A percentile compares a stretch with the other conserved stretches of the same genome.
Evolutionary conservation across 2,888 invertebrate genomes (phyloP).

Genomic region (Lapara coniferarum): DNA sequence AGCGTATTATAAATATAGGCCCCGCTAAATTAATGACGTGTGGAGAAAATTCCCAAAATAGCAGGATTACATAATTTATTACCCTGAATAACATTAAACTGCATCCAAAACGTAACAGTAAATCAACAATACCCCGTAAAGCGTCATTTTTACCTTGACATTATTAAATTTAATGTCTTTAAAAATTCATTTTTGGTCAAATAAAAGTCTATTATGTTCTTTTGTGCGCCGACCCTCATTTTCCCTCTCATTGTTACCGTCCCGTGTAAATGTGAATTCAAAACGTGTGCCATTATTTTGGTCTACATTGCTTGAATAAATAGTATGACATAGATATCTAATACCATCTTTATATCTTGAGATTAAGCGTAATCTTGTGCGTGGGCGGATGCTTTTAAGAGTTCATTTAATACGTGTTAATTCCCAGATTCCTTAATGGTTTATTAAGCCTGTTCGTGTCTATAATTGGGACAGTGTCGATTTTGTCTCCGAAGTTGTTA

Average conservation of each 20-base stretch:
- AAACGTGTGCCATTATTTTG: conserved; percentile 4
- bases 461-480: not conserved
- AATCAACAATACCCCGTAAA: not conserved
- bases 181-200: not conserved
- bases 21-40: too few species aligned
- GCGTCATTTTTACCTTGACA: not conserved
- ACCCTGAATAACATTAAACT: too few species aligned
- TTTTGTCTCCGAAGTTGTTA: not conserved
- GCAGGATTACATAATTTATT: too few species aligned
- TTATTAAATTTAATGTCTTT: not conserved
- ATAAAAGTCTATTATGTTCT: conserved; percentile 9
- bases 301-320: not conserved
- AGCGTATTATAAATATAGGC: too few species aligned
- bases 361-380: conserved; percentile 21
- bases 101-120: not conserved
- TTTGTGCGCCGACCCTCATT: not conserved
- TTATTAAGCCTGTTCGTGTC: conserved; percentile 2
- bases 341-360: conserved; percentile 5
- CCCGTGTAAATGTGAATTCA: not conserved
- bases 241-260: not conserved
- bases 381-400: conserved; percentile 11
- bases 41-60: too few species aligned
- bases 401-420: conserved; percentile 12
- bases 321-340: conserved; percentile 12
- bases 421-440: conserved; percentile 11